Conservation (phyloP, 2,797 vertebrate genomes). For the Cyprinodon diabolis region DNA sequence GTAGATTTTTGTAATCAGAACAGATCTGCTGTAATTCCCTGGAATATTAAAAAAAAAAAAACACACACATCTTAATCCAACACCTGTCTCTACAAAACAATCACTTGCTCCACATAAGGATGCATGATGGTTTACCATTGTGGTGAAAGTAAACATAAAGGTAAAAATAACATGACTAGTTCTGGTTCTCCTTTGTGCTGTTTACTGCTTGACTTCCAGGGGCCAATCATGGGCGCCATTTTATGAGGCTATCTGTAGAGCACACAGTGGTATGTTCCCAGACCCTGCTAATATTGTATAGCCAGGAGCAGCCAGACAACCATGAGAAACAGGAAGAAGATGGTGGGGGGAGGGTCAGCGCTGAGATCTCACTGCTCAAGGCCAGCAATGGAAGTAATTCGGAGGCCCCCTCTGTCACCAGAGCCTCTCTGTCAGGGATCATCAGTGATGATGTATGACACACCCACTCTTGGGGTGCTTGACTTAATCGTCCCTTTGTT, state of each 20-base stretch:
- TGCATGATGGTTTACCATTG: too few species aligned
- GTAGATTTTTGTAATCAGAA: neutral
- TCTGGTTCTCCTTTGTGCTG: neutral
- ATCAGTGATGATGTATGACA: constrained; percentile 54
- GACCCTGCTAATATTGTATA: constrained; percentile 75
- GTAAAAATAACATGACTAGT: neutral
- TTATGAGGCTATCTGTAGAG: constrained; percentile 44
- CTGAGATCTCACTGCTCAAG: constrained; percentile 43
- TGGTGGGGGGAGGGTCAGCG: constrained; percentile 63
- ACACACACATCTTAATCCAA: neutral
- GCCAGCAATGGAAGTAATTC: constrained; percentile 34
- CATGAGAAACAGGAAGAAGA: constrained; percentile 74
- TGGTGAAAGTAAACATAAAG: too few species aligned
- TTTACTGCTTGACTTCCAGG: constrained; percentile 13
- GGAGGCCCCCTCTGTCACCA: constrained; percentile 39
- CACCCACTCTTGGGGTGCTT: constrained; percentile 17
- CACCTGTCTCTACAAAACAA: neutral
- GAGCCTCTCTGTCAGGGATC: constrained; percentile 52
- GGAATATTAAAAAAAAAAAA: neutral
- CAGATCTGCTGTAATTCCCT: neutral
- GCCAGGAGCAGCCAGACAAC: constrained; percentile 66
- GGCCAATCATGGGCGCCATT: constrained; percentile 24
- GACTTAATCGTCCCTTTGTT: constrained; percentile 36
- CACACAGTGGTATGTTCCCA: constrained; percentile 66
- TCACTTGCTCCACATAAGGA: neutral